A percentile compares a stretch with the other conserved stretches of the same genome.
Evolutionary conservation across 2,888 invertebrate species (phyloP).

Genomic region (Diloba caeruleocephala): DNA sequence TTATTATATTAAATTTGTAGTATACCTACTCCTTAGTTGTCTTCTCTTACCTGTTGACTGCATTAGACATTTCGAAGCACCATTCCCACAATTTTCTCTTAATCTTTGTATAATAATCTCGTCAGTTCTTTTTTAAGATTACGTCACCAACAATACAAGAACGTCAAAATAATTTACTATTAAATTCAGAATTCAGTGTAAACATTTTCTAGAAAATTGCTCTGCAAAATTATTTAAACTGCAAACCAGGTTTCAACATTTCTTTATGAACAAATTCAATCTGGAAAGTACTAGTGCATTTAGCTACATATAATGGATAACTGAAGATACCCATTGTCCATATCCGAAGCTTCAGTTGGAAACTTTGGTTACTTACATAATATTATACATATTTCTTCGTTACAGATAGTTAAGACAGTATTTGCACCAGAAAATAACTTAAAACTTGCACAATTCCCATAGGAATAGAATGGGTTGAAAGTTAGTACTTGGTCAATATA

Average conservation of each 20-base stretch:
- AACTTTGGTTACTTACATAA: not conserved
- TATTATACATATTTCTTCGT: no score
- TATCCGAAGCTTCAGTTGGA: constrained; percentile 5
- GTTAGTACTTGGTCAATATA: no score
- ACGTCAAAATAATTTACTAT: constrained; percentile 5
- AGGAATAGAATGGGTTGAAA: no score
- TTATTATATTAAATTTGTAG: no score
- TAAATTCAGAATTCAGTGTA: constrained; percentile 11
- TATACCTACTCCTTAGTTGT: no score
- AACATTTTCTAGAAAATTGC: constrained; percentile 11
- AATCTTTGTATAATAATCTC: no score
- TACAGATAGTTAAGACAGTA: no score
- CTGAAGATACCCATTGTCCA: constrained; percentile 7
- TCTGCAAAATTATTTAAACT: constrained; percentile 5
- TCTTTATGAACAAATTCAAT: constrained; percentile 1
- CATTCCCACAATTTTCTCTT: no score
- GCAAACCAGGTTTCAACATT: constrained; percentile 7
- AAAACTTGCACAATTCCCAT: no score
- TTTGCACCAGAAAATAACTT: no score
- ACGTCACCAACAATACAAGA: constrained; percentile 1
- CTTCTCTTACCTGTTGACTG: no score
- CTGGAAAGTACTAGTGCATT: constrained; percentile 2
- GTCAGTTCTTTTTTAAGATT: constrained; percentile 10
- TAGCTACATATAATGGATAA: constrained; percentile 15
- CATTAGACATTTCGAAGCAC: no score